Conservation (phyloP, 2,113 vertebrate species). For the Rhipidura dahli region DNA sequence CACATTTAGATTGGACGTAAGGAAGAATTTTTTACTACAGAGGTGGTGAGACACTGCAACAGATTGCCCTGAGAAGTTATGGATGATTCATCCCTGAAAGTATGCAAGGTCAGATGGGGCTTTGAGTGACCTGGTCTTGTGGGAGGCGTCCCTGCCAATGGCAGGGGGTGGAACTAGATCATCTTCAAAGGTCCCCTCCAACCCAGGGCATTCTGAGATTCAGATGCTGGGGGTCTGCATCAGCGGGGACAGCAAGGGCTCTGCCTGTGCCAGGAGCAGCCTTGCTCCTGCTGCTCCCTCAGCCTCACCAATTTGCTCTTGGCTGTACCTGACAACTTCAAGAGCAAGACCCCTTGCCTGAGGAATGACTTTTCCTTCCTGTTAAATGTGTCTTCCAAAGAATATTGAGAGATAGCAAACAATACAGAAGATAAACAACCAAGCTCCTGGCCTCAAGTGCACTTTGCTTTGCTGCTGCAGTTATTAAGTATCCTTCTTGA, state of each 20-base stretch:
- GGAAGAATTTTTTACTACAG: background rate
- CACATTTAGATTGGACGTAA: background rate
- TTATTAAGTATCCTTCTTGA: background rate
- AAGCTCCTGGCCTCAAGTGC: background rate
- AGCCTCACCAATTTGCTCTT: background rate
- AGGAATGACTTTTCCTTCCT: background rate
- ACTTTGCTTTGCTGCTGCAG: background rate
- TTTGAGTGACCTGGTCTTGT: background rate
- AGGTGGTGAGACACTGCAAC: background rate
- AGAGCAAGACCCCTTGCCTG: background rate
- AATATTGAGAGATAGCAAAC: background rate
- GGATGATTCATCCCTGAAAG: background rate
- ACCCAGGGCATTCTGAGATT: no score
- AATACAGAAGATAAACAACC: background rate
- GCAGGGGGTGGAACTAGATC: background rate
- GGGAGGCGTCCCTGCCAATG: background rate
- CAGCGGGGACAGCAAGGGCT: background rate
- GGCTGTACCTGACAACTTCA: background rate
- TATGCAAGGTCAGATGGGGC: background rate
- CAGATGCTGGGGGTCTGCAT: background rate
- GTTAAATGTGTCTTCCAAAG: background rate
- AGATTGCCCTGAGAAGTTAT: background rate
- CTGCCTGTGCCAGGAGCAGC: background rate
- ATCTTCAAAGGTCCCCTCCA: background rate
- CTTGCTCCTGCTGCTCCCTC: background rate